A percentile compares a stretch with the other conserved stretches of the same genome.
These are phyloP conservation scores for Brienomyrus longianalis DNA, from an alignment of 2,113 vertebrate genomes.

Conservation along the genomic window DNA sequence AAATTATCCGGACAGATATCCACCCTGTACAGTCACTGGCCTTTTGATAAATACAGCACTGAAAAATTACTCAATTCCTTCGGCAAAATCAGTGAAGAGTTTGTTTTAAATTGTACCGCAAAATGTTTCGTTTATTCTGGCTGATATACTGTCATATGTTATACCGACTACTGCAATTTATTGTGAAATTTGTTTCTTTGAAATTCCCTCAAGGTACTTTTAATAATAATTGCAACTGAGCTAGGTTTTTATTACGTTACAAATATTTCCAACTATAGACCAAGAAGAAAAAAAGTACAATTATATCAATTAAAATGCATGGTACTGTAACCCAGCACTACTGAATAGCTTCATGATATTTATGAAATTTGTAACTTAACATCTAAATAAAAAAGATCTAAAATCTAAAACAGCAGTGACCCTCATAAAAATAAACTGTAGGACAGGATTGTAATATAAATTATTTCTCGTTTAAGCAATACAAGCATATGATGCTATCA, in stretches of 20 bases:
- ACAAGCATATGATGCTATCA: background rate
- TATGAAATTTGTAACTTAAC: background rate
- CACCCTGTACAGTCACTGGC: background rate
- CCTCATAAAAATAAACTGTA: background rate
- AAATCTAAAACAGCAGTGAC: background rate
- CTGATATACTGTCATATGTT: background rate
- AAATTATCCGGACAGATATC: background rate
- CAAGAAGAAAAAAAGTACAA: background rate
- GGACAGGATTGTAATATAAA: background rate
- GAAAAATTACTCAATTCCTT: background rate
- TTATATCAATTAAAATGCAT: background rate
- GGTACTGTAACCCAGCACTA: background rate
- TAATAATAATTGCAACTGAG: background rate
- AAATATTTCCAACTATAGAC: background rate
- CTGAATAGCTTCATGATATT: background rate
- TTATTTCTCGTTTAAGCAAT: background rate
- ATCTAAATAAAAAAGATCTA: background rate
- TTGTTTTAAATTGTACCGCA: background rate
- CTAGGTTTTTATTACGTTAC: background rate
- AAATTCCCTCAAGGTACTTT: background rate
- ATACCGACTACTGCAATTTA: background rate
- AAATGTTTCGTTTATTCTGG: background rate
- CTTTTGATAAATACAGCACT: background rate
- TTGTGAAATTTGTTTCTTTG: background rate
- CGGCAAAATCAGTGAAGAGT: background rate